Evolutionary conservation across 2,888 invertebrate species (phyloP).

Genomic region (Spisula subtruncata): DNA sequence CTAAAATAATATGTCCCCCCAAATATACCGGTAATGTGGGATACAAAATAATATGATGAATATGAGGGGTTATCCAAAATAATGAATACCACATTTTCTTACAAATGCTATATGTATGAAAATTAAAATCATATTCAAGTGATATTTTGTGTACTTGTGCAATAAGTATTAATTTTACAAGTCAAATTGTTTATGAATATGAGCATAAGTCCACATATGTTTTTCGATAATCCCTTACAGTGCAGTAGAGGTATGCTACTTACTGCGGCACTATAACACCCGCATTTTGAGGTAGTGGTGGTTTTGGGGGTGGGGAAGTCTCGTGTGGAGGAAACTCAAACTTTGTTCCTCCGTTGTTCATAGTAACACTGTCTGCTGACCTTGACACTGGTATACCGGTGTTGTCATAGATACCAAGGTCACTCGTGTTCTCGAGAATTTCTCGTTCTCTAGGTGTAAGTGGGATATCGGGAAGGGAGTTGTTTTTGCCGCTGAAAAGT

Average conservation of each 20-base stretch:
- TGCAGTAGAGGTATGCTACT: slow-evolving; percentile 31
- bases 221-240: no score
- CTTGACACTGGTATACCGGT: slow-evolving; percentile 75
- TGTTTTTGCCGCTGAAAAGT: slow-evolving; percentile 74
- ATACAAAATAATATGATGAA: no score
- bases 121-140: no score
- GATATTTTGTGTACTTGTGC: no score
- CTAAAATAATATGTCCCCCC: no score
- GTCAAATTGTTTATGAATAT: no score
- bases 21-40: no score
- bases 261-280: slow-evolving; percentile 76
- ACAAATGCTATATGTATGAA: no score
- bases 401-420: slow-evolving; percentile 81
- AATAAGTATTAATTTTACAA: no score
- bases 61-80: no score
- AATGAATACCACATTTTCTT: no score
- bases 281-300: slow-evolving; percentile 92
- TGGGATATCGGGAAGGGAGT: slow-evolving; percentile 87
- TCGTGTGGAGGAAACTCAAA: slow-evolving; percentile 71
- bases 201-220: no score
- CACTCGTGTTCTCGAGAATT: slow-evolving; percentile 86
- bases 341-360: slow-evolving; percentile 65
- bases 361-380: slow-evolving; percentile 83
- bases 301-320: slow-evolving; percentile 93
- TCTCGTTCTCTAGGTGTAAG: slow-evolving; percentile 87